Evolutionary conservation across 92 coral and sea anemone species (phyloP).

Genomic region (Scolanthus callimorphus): DNA sequence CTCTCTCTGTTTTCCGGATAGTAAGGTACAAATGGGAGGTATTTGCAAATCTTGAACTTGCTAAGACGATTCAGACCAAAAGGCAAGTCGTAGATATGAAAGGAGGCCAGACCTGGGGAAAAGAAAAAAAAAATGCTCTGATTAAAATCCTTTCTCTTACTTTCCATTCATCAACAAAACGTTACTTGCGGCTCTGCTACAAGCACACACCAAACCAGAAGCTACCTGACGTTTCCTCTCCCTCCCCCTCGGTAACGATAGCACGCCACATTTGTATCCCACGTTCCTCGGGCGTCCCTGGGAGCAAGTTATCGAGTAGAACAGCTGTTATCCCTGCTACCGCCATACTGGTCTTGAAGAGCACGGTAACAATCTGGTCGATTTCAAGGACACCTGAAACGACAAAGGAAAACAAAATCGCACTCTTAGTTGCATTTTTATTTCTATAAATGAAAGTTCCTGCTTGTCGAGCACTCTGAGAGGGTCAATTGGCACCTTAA

Average conservation of each 20-base stretch:
- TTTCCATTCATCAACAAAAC: too few species aligned
- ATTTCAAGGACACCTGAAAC: constrained; percentile 57
- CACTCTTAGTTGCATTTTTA: too few species aligned
- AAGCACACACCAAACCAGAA: too few species aligned
- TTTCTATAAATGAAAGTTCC: too few species aligned
- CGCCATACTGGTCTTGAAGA: constrained; percentile 71
- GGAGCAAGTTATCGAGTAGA: constrained; percentile 56
- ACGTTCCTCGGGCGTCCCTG: constrained; percentile 75
- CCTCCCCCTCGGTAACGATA: not conserved
- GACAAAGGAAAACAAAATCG: too few species aligned
- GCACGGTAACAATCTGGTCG: constrained; percentile 67
- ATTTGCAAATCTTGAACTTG: constrained; percentile 45
- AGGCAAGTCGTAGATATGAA: constrained; percentile 69
- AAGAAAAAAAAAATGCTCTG: too few species aligned
- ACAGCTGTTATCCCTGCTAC: constrained; percentile 53
- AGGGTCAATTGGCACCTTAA: too few species aligned
- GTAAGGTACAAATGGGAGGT: constrained; percentile 70
- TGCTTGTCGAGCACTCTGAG: too few species aligned
- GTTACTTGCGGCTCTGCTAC: too few species aligned
- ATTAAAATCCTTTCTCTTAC: too few species aligned
- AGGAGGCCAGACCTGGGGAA: constrained; percentile 62
- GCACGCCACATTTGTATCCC: constrained; percentile 53
- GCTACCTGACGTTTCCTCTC: too few species aligned
- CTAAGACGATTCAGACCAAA: constrained; percentile 70
- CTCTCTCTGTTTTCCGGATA: constrained; percentile 15